Evolutionary conservation across 2,797 vertebrate genomes (phyloP).

Genomic region (Rhinophrynus dorsalis): DNA sequence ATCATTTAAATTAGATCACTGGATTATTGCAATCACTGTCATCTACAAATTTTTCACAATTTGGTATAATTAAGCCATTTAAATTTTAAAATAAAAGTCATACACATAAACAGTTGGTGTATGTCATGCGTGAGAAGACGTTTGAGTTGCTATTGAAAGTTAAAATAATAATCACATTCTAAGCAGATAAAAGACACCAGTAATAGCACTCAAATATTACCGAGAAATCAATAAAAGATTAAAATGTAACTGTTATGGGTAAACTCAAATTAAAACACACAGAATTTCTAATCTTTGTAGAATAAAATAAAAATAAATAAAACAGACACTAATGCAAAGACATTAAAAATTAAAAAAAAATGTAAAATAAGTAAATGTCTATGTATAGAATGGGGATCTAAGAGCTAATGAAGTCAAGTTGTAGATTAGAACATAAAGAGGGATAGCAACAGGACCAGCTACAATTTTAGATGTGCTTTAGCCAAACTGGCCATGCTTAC

Average conservation of each 20-base stretch:
- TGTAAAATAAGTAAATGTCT: too few relatives aligned
- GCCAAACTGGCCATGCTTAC: too few relatives aligned
- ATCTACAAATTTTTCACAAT: not conserved
- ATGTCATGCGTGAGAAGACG: not conserved
- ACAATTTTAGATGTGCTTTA: too few relatives aligned
- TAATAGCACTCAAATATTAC: not conserved
- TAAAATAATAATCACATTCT: too few relatives aligned
- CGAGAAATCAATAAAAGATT: not conserved
- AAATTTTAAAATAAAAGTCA: too few relatives aligned
- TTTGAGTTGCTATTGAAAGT: not conserved
- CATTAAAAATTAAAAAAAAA: too few relatives aligned
- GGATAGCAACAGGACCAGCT: too few relatives aligned
- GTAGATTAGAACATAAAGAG: too few relatives aligned
- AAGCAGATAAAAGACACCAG: not conserved
- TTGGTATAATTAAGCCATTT: not conserved
- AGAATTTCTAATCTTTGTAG: not conserved
- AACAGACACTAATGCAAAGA: not conserved
- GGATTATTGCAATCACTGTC: constrained; percentile 18
- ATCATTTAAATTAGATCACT: constrained; percentile 26
- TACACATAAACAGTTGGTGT: too few relatives aligned
- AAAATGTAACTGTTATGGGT: not conserved
- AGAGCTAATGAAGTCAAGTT: too few relatives aligned
- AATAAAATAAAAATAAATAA: not conserved
- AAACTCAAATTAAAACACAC: not conserved
- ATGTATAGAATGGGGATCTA: too few relatives aligned